phyloP scores from a whole-genome alignment of 2,113 vertebrate species.

The Epinephelus moara region DNA sequence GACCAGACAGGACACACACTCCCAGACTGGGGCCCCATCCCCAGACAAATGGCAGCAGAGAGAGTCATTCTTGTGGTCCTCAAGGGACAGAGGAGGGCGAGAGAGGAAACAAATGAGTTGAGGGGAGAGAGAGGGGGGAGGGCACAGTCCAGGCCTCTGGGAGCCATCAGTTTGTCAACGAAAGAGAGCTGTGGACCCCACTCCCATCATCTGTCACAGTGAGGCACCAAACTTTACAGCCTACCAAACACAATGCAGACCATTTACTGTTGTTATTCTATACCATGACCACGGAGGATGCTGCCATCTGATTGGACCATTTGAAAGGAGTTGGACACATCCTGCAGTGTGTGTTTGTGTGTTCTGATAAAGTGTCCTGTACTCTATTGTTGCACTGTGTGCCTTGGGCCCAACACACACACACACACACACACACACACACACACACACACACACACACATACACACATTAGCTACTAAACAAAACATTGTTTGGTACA shows the following conservation, averaged over 20 bases:
- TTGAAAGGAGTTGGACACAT: too few relatives aligned
- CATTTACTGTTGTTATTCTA: too few relatives aligned
- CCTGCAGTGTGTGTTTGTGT: too few relatives aligned
- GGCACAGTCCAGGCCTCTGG: constrained; percentile 4
- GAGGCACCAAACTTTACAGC: constrained; percentile 43
- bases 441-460: too few relatives aligned
- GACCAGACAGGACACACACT: constrained; percentile 24
- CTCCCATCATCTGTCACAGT: constrained; percentile 43
- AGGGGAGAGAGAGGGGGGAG: not conserved
- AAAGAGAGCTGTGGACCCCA: not conserved
- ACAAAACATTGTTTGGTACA: too few relatives aligned
- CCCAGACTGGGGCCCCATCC: constrained; percentile 24
- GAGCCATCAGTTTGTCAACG: constrained; percentile 47
- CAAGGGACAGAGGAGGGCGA: not conserved
- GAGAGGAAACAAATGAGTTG: constrained; percentile 17
- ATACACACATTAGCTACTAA: too few relatives aligned
- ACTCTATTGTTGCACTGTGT: too few relatives aligned
- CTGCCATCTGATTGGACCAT: too few relatives aligned
- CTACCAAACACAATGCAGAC: constrained; percentile 24
- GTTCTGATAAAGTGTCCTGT: too few relatives aligned
- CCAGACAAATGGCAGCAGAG: constrained; percentile 19
- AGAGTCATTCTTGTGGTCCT: constrained; percentile 14
- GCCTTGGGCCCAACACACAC: too few relatives aligned
- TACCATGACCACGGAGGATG: too few relatives aligned
- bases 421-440: too few relatives aligned